Conservation (phyloP, 2,797 vertebrate genomes). For the Oryzias sinensis region DNA sequence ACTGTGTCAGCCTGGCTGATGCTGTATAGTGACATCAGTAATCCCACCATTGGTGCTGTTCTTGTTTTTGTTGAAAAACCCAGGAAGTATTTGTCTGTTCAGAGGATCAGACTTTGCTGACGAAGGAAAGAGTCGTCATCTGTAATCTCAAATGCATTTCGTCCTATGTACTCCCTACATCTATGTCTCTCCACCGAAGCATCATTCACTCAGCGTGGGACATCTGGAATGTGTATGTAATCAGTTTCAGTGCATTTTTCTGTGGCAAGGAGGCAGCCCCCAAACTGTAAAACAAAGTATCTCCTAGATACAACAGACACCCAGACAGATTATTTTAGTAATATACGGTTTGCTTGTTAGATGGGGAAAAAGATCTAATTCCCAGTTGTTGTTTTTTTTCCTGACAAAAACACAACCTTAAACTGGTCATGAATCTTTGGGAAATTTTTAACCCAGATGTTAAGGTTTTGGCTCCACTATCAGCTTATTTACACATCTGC, state of each 20-base stretch:
- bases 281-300: slow-evolving; percentile 47
- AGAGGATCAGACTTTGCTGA: slow-evolving; percentile 12
- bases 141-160: slow-evolving; percentile 55
- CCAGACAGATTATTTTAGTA: slow-evolving; percentile 34
- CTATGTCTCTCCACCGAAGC: slow-evolving; percentile 23
- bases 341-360: slow-evolving; percentile 37
- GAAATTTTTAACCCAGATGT: slow-evolving; percentile 51
- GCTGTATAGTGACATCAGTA: slow-evolving; percentile 10
- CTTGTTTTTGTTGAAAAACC: slow-evolving; percentile 14
- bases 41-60: slow-evolving; percentile 22
- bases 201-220: slow-evolving; percentile 43
- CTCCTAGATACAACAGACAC: slow-evolving; percentile 21
- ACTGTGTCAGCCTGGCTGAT: slow-evolving; percentile 26
- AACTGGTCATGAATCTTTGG: slow-evolving; percentile 25
- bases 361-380: slow-evolving; percentile 41
- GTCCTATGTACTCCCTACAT: slow-evolving; percentile 38
- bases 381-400: slow-evolving; percentile 16
- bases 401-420: slow-evolving; percentile 20
- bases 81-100: slow-evolving; percentile 1
- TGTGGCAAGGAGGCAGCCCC: slow-evolving; percentile 39
- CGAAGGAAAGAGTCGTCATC: slow-evolving; percentile 17
- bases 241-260: slow-evolving; percentile 65
- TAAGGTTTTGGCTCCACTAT: slow-evolving; percentile 57
- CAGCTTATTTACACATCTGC: slow-evolving; percentile 69
- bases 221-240: slow-evolving; percentile 69